phyloP scores from a whole-genome alignment of 2,113 vertebrate species.

The Pelecanus crispus region DNA sequence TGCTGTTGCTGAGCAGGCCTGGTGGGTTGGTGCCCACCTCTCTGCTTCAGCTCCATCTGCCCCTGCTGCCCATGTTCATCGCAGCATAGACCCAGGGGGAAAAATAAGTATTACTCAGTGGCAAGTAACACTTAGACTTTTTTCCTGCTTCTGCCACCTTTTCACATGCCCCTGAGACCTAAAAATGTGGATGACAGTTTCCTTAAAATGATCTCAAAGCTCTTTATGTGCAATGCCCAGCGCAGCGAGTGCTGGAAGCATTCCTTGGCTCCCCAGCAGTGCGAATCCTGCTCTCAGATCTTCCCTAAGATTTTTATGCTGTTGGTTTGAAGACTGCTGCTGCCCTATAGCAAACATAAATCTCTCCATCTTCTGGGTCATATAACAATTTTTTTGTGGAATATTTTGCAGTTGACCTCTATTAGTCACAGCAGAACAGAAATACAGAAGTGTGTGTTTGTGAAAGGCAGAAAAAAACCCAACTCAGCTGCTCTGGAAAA shows the following conservation, averaged over 20 bases:
- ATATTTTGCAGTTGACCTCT: background rate
- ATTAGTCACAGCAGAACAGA: background rate
- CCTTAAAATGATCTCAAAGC: background rate
- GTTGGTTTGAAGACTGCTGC: background rate
- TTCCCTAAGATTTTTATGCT: background rate
- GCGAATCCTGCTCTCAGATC: background rate
- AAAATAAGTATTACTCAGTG: background rate
- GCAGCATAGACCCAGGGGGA: background rate
- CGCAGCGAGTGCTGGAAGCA: background rate
- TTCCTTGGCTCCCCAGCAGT: background rate
- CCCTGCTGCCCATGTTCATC: background rate
- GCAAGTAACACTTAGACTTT: background rate
- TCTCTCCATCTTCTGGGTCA: background rate
- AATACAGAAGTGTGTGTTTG: background rate
- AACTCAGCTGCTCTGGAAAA: background rate
- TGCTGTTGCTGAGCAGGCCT: rapidly evolving
- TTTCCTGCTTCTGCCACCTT: background rate
- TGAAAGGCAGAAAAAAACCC: background rate
- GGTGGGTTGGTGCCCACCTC: background rate
- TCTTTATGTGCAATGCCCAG: background rate
- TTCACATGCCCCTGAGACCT: background rate
- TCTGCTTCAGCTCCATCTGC: background rate
- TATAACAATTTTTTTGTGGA: background rate
- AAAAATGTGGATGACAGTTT: background rate
- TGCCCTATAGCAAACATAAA: background rate